Base-by-base conservation (phyloP, 2,113 vertebrate species). In the Peucedramus taeniatus region DNA sequence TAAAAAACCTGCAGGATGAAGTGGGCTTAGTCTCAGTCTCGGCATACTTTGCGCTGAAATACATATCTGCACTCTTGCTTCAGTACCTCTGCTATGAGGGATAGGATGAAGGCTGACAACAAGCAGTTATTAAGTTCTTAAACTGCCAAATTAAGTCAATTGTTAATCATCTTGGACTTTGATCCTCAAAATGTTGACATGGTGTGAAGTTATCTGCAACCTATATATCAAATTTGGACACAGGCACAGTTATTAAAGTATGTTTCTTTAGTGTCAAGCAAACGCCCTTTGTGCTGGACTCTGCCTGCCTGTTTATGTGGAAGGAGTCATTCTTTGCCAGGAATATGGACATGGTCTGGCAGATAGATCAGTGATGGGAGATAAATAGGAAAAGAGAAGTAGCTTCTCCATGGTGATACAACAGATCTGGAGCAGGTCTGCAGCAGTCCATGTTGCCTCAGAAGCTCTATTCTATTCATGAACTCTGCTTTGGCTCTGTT, bases 31-130 rank as follows among this genome's bases (percentile, higher is more conserved):
- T 59, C 44, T 83, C 49, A 71, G 49, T 30, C 72, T 81, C 45
- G 42, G 26, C 44, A 44, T 9, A 13, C 14, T 89, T 77, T 45
- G 15, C 66, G 19, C 31, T 53, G 50, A 72, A 83, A 65, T 80
- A 24, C 9, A 5, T 0, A 1, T 1, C 5, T 50, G 22, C 0
- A 0, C 19, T 65, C 13, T 79, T 70, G 16, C 56, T 77, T 80
- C 39, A 31, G 50, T 53, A 63, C 16, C 28, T 78, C 42, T 92
- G n/a, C 28, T 59, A 2, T 8, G 23, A 76, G 21, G 9, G 9
- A 40, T 13, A 28, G 57, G 75, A 15, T 72, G 17, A 24, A 12
- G 7, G 4, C 18, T 80, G 30, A 87, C 24, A 82, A 33, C 6
- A 31, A 79, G 37, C 23, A 56, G 4, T 35, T 82, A 26, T 60